Evolutionary conservation across 2,888 invertebrate species (phyloP), one percentile per base, ranked within the genome.

Genomic region (Dynastes tityus): DNA sequence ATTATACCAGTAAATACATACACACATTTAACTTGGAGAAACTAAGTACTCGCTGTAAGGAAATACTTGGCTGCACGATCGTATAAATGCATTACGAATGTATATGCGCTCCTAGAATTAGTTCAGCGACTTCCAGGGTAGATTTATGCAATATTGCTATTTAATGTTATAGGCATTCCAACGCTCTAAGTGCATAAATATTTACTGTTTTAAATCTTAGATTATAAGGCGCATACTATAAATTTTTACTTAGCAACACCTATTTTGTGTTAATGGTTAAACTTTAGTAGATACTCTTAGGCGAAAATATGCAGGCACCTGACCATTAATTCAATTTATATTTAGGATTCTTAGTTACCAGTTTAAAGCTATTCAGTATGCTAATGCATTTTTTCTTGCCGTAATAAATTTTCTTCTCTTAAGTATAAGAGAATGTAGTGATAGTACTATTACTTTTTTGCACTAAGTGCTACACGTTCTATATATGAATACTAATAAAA

Each of bases 61-160:
- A 74, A 49, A 61, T 58, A 74, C 45, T 13, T 55, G 11, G 55
- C 9, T 55, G 29, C 55, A 40, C 16, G 61, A 45, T 61, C 73
- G 45, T 61, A 61, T 73, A 45, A 74, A 74, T 49, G 61, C 61
- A 73, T 61, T 45, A 74, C 27, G 58, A 37, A 73, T 58, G 73
- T 58, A 71, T 71, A 45, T 61, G 22, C 73, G 40, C 73, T 45
- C 29, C 58, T 29, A 61, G 45, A 74, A 58, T 45, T 74, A 74
- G 22, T 40, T 63, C 61, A 49, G 73, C 61, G 45, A 27, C 61
- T 45, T 11, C 27, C n/a, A 61, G 63, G 29, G 40, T 45, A 74
- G 40, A 61, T 61, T 61, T 45, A 61, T 29, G 49, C 37, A 61
- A 61, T 74, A 74, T 74, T 74, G 61, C 63, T 63, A 74, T 74